Evolutionary conservation across 2,888 invertebrate species (phyloP).

Genomic region (Deilephila elpenor): DNA sequence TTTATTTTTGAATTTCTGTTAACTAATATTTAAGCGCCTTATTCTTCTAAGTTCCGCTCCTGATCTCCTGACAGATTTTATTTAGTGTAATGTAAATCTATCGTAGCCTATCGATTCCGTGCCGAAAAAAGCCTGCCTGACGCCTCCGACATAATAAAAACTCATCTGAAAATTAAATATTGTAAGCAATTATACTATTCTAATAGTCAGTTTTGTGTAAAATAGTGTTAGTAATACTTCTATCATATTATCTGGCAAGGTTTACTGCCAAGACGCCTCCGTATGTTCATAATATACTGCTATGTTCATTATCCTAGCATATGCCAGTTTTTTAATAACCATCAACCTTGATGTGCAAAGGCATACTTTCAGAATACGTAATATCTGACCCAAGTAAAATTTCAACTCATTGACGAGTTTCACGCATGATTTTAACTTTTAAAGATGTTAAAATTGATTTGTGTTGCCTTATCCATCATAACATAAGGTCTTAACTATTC

Average conservation of each 20-base stretch:
- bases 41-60: constrained; percentile 40
- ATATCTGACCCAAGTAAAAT: neutral
- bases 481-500: too few relatives aligned
- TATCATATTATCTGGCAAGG: neutral
- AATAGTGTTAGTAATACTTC: constrained; percentile 26
- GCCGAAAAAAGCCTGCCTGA: constrained; percentile 57
- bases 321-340: constrained; percentile 8
- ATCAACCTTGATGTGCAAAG: neutral
- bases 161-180: constrained; percentile 69
- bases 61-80: constrained; percentile 34
- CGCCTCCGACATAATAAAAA: constrained; percentile 61
- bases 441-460: neutral
- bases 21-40: constrained; percentile 19
- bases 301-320: neutral
- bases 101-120: constrained; percentile 45
- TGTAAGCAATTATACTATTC: constrained; percentile 57
- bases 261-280: neutral
- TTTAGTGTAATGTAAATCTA: constrained; percentile 45
- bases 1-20: neutral
- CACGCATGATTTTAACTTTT: neutral
- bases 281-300: neutral
- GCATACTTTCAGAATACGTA: neutral
- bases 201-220: constrained; percentile 21
- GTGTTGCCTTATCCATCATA: neutral
- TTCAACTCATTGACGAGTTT: constrained; percentile 22